A percentile compares a stretch with the other conserved stretches of the same genome.
Conservation (phyloP, 2,113 vertebrate species). For the Ailurus styani region DNA sequence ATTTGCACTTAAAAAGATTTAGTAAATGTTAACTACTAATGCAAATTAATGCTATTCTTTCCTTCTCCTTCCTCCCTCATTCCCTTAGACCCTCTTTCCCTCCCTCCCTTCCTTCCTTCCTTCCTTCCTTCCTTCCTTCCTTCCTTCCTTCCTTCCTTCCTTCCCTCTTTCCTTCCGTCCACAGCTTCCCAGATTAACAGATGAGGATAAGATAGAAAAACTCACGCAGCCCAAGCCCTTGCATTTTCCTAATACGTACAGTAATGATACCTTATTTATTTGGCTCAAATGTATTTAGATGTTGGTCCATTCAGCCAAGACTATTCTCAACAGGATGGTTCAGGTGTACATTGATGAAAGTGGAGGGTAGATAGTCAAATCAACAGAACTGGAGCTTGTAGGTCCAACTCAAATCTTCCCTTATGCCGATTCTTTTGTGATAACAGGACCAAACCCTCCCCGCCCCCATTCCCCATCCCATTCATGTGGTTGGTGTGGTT, state of each 20-base stretch:
- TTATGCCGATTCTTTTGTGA: background rate
- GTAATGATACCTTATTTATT: background rate
- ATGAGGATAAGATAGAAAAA: background rate
- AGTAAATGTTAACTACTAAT: background rate
- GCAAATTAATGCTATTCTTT: background rate
- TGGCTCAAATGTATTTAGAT: background rate
- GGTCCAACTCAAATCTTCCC: background rate
- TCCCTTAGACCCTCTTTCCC: no score
- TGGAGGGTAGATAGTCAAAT: background rate
- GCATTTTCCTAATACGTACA: background rate
- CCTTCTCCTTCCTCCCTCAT: background rate
- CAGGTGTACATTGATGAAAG: background rate
- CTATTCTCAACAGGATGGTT: background rate
- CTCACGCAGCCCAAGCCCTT: background rate
- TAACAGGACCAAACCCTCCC: background rate
- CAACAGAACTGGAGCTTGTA: background rate
- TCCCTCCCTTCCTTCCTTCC: fast-evolving
- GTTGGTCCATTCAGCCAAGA: background rate
- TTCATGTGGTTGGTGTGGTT: background rate
- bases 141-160: background rate
- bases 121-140: background rate
- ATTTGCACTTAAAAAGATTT: background rate
- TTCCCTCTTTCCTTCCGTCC: background rate
- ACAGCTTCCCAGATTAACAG: background rate
- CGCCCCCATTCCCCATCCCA: no score